Conservation (phyloP, 2,888 invertebrate species). For the Tiliacea citrago region DNA sequence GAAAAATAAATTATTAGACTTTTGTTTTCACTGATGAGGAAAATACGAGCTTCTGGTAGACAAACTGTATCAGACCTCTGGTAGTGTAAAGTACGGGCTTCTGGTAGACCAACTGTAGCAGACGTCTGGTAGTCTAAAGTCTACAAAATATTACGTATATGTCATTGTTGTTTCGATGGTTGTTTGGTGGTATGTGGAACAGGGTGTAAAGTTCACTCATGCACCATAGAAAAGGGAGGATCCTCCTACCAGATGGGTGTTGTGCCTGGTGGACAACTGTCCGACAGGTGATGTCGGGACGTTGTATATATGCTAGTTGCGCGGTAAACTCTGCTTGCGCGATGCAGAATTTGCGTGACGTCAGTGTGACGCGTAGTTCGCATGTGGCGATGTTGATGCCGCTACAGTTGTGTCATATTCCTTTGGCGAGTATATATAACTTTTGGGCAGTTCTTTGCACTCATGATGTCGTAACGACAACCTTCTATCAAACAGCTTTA, state of each 20-base stretch:
- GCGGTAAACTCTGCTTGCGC: too few species aligned
- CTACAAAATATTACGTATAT: conserved; percentile 14
- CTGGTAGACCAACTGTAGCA: background rate
- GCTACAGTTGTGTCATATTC: conserved; percentile 14
- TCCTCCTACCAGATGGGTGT: too few species aligned
- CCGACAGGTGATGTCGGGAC: too few species aligned
- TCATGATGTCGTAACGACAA: conserved; percentile 41
- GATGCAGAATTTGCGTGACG: too few species aligned
- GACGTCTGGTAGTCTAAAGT: background rate
- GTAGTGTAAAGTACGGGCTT: background rate
- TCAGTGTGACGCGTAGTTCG: too few species aligned
- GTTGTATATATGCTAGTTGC: too few species aligned
- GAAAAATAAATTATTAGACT: conserved; percentile 38
- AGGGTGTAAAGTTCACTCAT: too few species aligned
- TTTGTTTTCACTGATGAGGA: conserved; percentile 39
- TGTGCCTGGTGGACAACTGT: too few species aligned
- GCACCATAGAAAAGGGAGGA: too few species aligned
- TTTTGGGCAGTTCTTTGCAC: conserved; percentile 28
- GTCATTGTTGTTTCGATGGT: conserved; percentile 16
- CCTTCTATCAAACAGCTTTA: conserved; percentile 39
- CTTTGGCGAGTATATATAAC: conserved; percentile 37
- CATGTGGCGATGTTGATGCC: too few species aligned
- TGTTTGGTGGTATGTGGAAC: too few species aligned
- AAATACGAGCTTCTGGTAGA: conserved; percentile 31
- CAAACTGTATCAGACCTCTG: background rate